Evolutionary conservation across 2,888 invertebrate genomes (phyloP), one percentile per base, ranked within the genome.

Genomic region (Xiphydria camelus): DNA sequence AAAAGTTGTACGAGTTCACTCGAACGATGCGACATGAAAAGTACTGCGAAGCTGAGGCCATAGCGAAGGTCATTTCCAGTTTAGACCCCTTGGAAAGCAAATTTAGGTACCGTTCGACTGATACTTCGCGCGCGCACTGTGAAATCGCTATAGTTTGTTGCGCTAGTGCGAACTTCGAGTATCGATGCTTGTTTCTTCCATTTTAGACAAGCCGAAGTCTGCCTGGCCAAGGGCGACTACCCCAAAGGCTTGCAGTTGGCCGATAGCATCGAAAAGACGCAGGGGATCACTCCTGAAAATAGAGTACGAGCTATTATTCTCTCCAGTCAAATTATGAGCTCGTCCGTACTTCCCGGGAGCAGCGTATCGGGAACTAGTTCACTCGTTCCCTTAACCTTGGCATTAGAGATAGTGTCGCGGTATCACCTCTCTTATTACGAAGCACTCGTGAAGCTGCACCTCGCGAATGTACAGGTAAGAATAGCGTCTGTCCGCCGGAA

Each of bases 361-460:
- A 76, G 82, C 38, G 77, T 82, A 57, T 75, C 80, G 45, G 74
- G 73, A 52, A 69, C 74, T 55, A 56, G 79, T 79, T 60, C 70
- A 68, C 68, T 57, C 80, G 83, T 80, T 66, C 77, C 79, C 57
- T 77, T 86, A 35, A 84, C 86, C 61, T 82, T 83, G 54, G 91
- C 91, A 3, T 77, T 92, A n/a, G 84, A 87, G 12, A 76, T 88
- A 46, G 87, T 91, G 1, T 82, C 83, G 51, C 82, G 83, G 26
- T 87, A 89, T 59, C 86, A 91, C 70, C 79, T 93, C 61, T 87
- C 89, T 55, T 89, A 89, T 67, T 82, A 89, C 53, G 83, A 84
- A 33, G 86, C 89, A 0, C 71, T 89, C 19, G 83, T 87, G 3
- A 86, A 88, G 61, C 83, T 92, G 78, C 86, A 91, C 64, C 82